Evolutionary conservation across 2,113 vertebrate species (phyloP).

Genomic region (Butastur rufipennis): DNA sequence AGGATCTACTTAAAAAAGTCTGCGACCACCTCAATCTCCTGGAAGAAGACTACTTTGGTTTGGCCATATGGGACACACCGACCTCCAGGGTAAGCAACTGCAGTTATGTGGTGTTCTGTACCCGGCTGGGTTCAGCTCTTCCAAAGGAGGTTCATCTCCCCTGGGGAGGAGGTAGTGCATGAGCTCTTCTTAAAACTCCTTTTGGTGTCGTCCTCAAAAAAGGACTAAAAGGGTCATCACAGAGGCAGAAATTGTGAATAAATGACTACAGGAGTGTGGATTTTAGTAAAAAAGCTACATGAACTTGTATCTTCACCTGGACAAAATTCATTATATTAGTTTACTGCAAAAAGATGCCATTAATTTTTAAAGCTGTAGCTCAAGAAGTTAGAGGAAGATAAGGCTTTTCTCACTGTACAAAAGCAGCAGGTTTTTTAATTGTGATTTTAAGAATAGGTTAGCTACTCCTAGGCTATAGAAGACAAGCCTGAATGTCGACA

Average conservation of each 20-base stretch:
- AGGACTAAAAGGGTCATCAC: neutral
- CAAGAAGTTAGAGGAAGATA: neutral
- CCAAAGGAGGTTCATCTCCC: neutral
- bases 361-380: neutral
- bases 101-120: neutral
- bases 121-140: neutral
- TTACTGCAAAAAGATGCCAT: neutral
- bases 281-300: neutral
- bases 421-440: neutral
- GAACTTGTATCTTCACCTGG: neutral
- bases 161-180: neutral
- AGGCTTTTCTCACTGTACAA: neutral
- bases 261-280: neutral
- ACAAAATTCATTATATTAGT: neutral
- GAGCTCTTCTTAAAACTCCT: neutral
- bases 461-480: neutral
- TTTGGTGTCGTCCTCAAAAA: neutral
- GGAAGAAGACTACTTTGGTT: constrained; percentile 95
- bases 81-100: constrained; percentile 81
- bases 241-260: neutral
- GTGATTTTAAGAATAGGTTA: neutral
- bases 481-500: neutral
- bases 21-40: constrained; percentile 96
- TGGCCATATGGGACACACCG: constrained; percentile 87
- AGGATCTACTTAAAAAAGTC: constrained; percentile 91